A percentile compares a stretch with the other conserved stretches of the same genome.
Conservation (phyloP, 1,140 invertebrate genomes). For the Cherax destructor region DNA sequence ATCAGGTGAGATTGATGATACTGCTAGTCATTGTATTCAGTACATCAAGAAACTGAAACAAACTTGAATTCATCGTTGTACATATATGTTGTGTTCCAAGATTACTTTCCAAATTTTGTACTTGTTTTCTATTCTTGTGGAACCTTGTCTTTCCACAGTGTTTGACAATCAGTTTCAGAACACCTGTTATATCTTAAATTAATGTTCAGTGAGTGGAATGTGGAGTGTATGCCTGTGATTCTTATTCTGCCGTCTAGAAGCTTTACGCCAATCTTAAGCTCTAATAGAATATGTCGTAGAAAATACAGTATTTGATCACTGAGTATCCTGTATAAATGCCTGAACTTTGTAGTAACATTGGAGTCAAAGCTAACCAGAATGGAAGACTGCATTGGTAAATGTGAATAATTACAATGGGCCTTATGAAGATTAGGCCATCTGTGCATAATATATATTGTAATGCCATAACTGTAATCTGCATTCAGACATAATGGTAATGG, state of each 20-base stretch:
- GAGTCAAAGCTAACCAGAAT: not conserved
- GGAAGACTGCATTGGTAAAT: not conserved
- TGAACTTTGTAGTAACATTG: not conserved
- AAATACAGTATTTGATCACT: not conserved
- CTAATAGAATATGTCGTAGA: not conserved
- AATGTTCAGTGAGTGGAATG: not conserved
- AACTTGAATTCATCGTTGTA: not conserved
- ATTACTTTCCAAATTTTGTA: not conserved
- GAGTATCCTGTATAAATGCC: not conserved
- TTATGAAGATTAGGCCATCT: not conserved
- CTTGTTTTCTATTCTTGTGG: not conserved
- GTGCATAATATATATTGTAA: not conserved
- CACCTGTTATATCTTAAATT: not conserved
- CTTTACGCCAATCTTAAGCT: not conserved
- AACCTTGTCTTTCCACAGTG: not conserved
- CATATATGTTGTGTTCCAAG: not conserved
- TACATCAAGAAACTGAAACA: not conserved
- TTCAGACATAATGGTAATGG: not conserved
- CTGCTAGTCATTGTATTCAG: not conserved
- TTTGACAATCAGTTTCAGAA: slow-evolving; percentile 8
- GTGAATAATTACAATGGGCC: not conserved
- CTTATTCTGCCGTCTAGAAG: not conserved
- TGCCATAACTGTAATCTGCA: not conserved
- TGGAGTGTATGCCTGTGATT: slow-evolving; percentile 5
- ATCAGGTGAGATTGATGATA: too few relatives aligned